phyloP scores from a whole-genome alignment of 2,888 invertebrate genomes.

The Amphipyra berbera region DNA sequence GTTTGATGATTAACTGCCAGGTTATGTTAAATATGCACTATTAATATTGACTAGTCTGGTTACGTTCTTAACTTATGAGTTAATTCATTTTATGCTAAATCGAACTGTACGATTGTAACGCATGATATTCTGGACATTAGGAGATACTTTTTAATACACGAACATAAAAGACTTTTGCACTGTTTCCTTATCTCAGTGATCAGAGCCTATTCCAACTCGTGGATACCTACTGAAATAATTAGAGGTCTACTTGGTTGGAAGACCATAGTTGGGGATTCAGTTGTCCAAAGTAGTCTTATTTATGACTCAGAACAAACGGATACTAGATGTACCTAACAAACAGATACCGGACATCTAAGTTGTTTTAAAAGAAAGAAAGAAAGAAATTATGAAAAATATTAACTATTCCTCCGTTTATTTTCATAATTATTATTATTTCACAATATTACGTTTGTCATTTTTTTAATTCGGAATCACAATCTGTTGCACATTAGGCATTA shows the following conservation, averaged over 20 bases:
- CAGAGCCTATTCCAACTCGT: slow-evolving; percentile 48
- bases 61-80: slow-evolving; percentile 36
- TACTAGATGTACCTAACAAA: too few species aligned
- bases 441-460: too few species aligned
- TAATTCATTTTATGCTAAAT: slow-evolving; percentile 44
- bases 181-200: slow-evolving; percentile 43
- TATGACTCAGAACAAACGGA: too few species aligned
- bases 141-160: slow-evolving; percentile 34
- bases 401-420: too few species aligned
- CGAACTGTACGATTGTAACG: slow-evolving; percentile 36
- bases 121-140: slow-evolving; percentile 42
- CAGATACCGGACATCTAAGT: too few species aligned
- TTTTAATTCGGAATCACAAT: neutral
- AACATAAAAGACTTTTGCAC: slow-evolving; percentile 50
- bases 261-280: too few species aligned
- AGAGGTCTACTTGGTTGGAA: neutral
- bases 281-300: too few species aligned
- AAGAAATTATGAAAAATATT: too few species aligned
- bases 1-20: slow-evolving; percentile 49
- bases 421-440: too few species aligned
- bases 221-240: slow-evolving; percentile 9
- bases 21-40: slow-evolving; percentile 46
- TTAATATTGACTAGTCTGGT: slow-evolving; percentile 27
- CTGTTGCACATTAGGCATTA: neutral
- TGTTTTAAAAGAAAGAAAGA: too few species aligned